Evolutionary conservation across 30 jellyfish, hydroid and myxozoan species (phyloP).

Genomic region (Nemopilema nomurai): DNA sequence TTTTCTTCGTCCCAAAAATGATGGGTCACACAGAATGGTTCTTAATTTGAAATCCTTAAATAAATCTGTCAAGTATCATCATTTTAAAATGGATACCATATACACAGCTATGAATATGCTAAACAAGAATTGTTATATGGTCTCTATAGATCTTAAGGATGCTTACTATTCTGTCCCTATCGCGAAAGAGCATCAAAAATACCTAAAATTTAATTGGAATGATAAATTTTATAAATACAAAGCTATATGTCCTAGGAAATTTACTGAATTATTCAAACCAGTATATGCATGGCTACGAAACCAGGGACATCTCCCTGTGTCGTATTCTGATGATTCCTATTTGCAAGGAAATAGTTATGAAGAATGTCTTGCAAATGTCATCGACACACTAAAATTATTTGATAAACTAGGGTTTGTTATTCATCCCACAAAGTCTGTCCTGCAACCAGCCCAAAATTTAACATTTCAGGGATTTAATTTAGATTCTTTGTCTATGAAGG

Average conservation of each 20-base stretch:
- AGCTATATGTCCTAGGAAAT: conserved; percentile 17
- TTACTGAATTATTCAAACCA: conserved; percentile 47
- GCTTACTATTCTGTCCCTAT: conserved; percentile 1
- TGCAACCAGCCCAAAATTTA: conserved; percentile 35
- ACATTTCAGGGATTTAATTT: conserved; percentile 44
- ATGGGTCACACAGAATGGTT: conserved; percentile 37
- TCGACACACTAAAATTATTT: conserved; percentile 12
- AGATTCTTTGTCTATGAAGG: conserved; percentile 20
- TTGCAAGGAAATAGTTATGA: conserved; percentile 26
- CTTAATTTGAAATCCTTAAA: conserved; percentile 26
- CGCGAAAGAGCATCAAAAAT: neutral
- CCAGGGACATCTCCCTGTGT: conserved; percentile 16
- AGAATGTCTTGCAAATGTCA: conserved; percentile 9
- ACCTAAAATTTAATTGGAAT: conserved; percentile 13
- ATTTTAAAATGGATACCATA: conserved; percentile 25
- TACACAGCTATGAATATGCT: conserved; percentile 18
- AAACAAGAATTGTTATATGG: conserved; percentile 10
- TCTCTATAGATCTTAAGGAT: conserved; percentile 9
- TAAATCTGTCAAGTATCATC: conserved; percentile 8
- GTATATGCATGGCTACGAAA: conserved; percentile 17
- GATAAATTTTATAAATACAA: conserved; percentile 13
- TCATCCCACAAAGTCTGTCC: conserved; percentile 39
- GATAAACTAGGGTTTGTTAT: conserved; percentile 42
- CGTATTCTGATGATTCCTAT: conserved; percentile 50
- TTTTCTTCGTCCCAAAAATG: conserved; percentile 23